These are phyloP conservation scores for Acleris emargana DNA, from an alignment of 2,888 invertebrate species.

Conservation along the genomic window DNA sequence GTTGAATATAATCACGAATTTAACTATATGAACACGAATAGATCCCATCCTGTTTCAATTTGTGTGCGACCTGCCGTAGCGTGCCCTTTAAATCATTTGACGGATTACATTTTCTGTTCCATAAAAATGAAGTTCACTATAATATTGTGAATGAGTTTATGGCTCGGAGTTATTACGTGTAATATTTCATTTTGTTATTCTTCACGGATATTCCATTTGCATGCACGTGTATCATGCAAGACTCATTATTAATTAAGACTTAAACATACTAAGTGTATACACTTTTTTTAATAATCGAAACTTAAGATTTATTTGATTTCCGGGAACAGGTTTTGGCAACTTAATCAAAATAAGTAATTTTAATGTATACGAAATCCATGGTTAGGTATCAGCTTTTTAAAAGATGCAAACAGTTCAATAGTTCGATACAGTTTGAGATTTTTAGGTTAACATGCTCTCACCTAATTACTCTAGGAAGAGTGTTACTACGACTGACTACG, in stretches of 20 bases:
- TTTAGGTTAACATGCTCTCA: too few species aligned
- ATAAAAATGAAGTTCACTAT: conserved; percentile 68
- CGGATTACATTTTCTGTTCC: conserved; percentile 69
- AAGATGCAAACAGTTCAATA: too few species aligned
- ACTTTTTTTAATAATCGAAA: too few species aligned
- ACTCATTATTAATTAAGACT: not conserved
- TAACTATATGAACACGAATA: too few species aligned
- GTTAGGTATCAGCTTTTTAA: too few species aligned
- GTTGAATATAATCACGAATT: not conserved
- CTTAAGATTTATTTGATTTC: too few species aligned
- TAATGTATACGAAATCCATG: too few species aligned
- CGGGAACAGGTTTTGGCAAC: too few species aligned
- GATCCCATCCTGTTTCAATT: conserved; percentile 3
- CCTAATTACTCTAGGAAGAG: too few species aligned
- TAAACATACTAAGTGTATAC: not conserved
- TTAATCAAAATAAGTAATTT: too few species aligned
- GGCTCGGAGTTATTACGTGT: conserved; percentile 64
- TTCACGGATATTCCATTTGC: conserved; percentile 35
- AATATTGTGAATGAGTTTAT: conserved; percentile 69
- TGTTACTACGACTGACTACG: too few species aligned
- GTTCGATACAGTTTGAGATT: too few species aligned
- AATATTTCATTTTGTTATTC: conserved; percentile 49
- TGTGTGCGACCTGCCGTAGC: conserved; percentile 57
- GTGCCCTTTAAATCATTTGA: conserved; percentile 62
- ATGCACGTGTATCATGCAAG: conserved; percentile 11